phyloP scores from a whole-genome alignment of 2,888 invertebrate species.

The Esperia sulphurella region DNA sequence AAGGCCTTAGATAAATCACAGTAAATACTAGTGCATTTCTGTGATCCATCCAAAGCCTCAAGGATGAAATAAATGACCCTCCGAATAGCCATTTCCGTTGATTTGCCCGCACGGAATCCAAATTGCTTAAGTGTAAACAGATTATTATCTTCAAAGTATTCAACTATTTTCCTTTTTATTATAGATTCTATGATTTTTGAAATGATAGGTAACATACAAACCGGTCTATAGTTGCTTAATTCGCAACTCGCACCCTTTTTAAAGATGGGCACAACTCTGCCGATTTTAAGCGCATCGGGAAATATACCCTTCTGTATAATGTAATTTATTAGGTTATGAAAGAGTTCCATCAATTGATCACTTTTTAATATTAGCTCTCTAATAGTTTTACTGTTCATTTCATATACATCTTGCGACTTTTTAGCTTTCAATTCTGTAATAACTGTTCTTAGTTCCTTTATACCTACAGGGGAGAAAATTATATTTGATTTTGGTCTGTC shows the following conservation, averaged over 20 bases:
- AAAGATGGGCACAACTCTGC: background rate
- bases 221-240: background rate
- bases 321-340: background rate
- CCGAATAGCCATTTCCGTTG: background rate
- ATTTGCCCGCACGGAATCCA: background rate
- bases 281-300: background rate
- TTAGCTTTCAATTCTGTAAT: background rate
- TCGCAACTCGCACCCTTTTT: background rate
- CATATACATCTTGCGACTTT: background rate
- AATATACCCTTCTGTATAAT: background rate
- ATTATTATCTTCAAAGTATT: background rate
- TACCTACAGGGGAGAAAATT: background rate
- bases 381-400: background rate
- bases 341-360: background rate
- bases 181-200: background rate
- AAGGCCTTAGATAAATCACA: too few species aligned
- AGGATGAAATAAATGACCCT: background rate
- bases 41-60: background rate
- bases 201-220: background rate
- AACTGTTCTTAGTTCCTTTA: background rate
- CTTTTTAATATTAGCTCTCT: background rate
- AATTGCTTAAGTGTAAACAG: background rate
- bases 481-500: background rate
- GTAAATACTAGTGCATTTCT: too few species aligned
- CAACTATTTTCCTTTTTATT: background rate